Conservation (phyloP, 30 jellyfish, hydroid and myxozoan species). For the Rhopilema esculentum region DNA sequence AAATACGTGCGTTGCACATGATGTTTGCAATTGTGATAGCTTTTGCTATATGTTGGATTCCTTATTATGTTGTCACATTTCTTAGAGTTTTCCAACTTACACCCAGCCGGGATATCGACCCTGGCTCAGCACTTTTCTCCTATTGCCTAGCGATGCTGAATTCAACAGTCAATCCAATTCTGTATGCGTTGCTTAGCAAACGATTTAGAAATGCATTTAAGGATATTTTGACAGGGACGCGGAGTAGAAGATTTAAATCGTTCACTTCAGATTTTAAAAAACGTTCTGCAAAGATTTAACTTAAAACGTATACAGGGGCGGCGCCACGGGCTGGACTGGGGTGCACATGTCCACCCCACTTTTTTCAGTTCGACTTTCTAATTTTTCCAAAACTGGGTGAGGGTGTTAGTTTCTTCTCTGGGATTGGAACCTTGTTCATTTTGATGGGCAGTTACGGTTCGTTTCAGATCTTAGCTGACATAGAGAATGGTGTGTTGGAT, state of each 20-base stretch:
- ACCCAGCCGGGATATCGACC: conserved; percentile 29
- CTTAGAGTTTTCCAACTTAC: conserved; percentile 40
- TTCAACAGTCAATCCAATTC: conserved; percentile 65
- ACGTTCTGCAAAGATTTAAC: background rate
- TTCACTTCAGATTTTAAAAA: background rate
- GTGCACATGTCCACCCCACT: too few relatives aligned
- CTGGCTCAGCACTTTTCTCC: conserved; percentile 57
- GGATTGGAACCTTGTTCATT: too few relatives aligned
- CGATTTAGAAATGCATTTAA: conserved; percentile 51
- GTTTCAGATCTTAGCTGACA: too few relatives aligned
- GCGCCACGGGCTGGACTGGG: too few relatives aligned
- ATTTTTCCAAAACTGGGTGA: too few relatives aligned
- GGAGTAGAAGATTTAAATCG: background rate
- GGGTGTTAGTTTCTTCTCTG: too few relatives aligned
- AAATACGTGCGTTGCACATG: conserved; percentile 57
- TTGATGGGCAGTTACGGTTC: too few relatives aligned
- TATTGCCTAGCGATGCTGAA: conserved; percentile 72
- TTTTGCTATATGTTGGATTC: conserved; percentile 72
- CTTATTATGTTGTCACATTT: conserved; percentile 62
- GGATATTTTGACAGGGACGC: conserved; percentile 40
- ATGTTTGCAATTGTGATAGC: conserved; percentile 68
- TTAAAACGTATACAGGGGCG: too few relatives aligned
- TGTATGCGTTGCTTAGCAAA: conserved; percentile 65
- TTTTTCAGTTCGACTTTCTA: too few relatives aligned
- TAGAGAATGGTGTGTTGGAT: too few relatives aligned